These are phyloP conservation scores for Hydractinia echinata DNA, from an alignment of 30 jellyfish, hydroid and myxozoan species.

Conservation along the genomic window DNA sequence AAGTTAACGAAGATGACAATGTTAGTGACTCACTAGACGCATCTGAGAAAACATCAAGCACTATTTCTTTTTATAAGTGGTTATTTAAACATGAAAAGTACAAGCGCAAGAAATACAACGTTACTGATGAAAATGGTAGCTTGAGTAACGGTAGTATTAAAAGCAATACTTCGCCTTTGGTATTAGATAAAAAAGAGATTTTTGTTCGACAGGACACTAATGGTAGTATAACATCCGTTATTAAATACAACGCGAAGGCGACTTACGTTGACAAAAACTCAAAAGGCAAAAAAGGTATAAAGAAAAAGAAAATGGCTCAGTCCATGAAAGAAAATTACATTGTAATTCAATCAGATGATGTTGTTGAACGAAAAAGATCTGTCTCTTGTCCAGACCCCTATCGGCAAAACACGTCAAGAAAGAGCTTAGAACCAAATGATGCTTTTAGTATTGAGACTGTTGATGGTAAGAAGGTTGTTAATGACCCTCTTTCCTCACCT, in stretches of 20 bases:
- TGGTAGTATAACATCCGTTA: background rate
- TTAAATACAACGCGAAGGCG: background rate
- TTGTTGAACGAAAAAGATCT: background rate
- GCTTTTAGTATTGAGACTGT: background rate
- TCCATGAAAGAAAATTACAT: background rate
- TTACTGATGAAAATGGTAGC: background rate
- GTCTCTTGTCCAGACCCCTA: background rate
- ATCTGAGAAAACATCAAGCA: too few species aligned
- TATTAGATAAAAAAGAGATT: background rate
- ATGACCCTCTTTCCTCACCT: background rate
- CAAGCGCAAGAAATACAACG: background rate
- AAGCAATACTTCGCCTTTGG: background rate
- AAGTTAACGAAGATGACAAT: too few species aligned
- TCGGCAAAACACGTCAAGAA: background rate
- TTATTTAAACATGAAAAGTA: background rate
- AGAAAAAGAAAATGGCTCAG: background rate
- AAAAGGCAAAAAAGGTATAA: background rate
- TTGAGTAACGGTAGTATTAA: background rate
- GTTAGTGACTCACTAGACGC: too few species aligned
- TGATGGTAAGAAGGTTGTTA: background rate
- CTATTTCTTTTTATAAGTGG: too few species aligned
- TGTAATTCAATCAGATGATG: background rate
- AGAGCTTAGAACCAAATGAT: background rate
- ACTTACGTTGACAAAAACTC: background rate
- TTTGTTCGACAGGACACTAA: conserved; percentile 13